Evolutionary conservation across 1,140 invertebrate species (phyloP).

Genomic region (Aphelinus atriplicis): DNA sequence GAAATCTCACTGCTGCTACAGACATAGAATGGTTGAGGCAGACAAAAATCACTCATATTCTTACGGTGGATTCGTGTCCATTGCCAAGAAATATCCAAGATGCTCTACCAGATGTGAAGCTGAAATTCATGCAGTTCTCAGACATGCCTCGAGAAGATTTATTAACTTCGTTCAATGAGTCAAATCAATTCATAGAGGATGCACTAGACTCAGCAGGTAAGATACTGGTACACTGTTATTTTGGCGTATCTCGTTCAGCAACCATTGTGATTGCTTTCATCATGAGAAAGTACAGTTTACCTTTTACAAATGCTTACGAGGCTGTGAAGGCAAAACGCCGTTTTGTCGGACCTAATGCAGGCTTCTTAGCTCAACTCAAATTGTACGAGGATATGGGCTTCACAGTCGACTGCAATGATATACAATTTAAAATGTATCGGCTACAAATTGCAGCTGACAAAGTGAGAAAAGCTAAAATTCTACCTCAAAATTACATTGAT

Average conservation of each 20-base stretch:
- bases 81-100: constrained; percentile 78
- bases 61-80: constrained; percentile 85
- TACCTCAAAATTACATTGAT: constrained; percentile 80
- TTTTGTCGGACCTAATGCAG: constrained; percentile 76
- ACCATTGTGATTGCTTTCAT: constrained; percentile 84
- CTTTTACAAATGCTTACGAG: constrained; percentile 77
- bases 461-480: constrained; percentile 83
- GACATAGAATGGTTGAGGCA: constrained; percentile 74
- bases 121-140: constrained; percentile 82
- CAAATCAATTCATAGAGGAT: constrained; percentile 77
- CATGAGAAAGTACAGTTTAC: constrained; percentile 83
- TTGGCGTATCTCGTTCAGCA: constrained; percentile 86
- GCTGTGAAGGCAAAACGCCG: constrained; percentile 73
- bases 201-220: constrained; percentile 68
- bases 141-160: constrained; percentile 86
- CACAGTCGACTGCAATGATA: constrained; percentile 74
- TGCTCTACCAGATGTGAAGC: constrained; percentile 70
- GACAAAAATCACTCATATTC: constrained; percentile 77
- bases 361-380: constrained; percentile 80
- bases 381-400: constrained; percentile 82
- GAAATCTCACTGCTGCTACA: constrained; percentile 81
- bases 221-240: constrained; percentile 86
- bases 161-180: constrained; percentile 79
- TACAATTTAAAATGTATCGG: constrained; percentile 81
- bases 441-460: constrained; percentile 82